Percentiles rank a stretch among this genome's conserved stretches.
These are phyloP conservation scores for Aspidoscelis tigris DNA, from an alignment of 2,113 vertebrate species.

Conservation along the genomic window DNA sequence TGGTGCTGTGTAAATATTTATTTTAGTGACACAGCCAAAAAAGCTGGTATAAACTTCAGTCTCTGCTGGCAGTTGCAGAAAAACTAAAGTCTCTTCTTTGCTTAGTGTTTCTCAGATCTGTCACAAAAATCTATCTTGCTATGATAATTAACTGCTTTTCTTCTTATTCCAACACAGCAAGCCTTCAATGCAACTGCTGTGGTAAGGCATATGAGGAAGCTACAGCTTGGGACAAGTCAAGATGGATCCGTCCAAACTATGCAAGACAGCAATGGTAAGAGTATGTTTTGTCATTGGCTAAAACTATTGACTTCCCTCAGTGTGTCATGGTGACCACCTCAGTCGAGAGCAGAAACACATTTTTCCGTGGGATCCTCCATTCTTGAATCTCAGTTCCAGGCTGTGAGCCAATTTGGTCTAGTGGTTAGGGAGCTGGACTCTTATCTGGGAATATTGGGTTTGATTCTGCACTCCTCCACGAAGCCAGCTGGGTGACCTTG, in stretches of 20 bases:
- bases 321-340: background rate
- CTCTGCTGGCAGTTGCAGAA: no score
- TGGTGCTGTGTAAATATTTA: background rate
- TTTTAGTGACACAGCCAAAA: background rate
- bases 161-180: conserved; percentile 79
- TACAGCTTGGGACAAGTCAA: conserved; percentile 91
- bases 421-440: no score
- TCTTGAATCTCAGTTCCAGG: background rate
- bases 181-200: conserved; percentile 98
- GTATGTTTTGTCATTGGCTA: no score
- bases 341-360: background rate
- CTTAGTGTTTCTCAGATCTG: background rate
- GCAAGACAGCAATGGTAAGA: conserved; percentile 77
- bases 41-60: background rate
- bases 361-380: fast-evolving
- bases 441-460: no score
- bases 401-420: no score
- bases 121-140: background rate
- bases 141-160: background rate
- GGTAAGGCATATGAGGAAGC: conserved; percentile 93
- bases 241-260: conserved; percentile 79
- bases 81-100: background rate
- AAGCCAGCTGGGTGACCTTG: no score
- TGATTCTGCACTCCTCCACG: no score
- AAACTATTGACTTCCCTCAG: background rate